Evolutionary conservation across 2,113 vertebrate species (phyloP).

Genomic region (Tretioscincus oriximinensis): DNA sequence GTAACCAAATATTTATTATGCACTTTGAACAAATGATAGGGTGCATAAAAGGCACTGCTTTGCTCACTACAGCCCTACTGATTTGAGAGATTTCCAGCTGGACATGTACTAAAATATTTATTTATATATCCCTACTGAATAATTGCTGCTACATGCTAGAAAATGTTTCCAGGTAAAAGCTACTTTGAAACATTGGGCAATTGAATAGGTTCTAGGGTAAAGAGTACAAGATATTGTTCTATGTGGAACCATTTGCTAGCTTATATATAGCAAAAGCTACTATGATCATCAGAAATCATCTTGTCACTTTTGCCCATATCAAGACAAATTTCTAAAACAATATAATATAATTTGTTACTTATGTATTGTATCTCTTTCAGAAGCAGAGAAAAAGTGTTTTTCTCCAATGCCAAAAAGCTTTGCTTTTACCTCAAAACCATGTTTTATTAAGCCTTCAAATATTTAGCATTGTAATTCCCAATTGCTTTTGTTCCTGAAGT

Average conservation of each 20-base stretch:
- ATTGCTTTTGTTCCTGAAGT: slow-evolving; percentile 26
- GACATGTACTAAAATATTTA: background rate
- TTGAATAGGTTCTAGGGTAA: background rate
- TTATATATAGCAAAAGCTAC: slow-evolving; percentile 17
- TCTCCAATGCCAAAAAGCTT: background rate
- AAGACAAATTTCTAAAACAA: background rate
- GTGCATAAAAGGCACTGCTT: background rate
- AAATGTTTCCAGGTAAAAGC: background rate
- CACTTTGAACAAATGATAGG: background rate
- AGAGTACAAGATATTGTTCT: background rate
- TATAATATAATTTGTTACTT: background rate
- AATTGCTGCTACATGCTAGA: background rate
- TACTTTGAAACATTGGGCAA: slow-evolving; percentile 1
- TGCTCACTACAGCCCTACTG: background rate
- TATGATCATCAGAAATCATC: slow-evolving; percentile 14
- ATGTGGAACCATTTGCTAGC: background rate
- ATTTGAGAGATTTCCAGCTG: background rate
- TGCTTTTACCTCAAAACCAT: slow-evolving; percentile 4
- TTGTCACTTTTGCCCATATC: background rate
- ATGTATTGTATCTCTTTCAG: background rate
- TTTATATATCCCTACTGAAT: background rate
- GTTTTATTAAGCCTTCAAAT: rapidly evolving
- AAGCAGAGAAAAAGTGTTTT: background rate
- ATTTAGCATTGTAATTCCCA: slow-evolving; percentile 29
- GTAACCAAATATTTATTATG: background rate